Evolutionary conservation across 2,888 invertebrate species (phyloP).

Genomic region (Macrophya annulata): DNA sequence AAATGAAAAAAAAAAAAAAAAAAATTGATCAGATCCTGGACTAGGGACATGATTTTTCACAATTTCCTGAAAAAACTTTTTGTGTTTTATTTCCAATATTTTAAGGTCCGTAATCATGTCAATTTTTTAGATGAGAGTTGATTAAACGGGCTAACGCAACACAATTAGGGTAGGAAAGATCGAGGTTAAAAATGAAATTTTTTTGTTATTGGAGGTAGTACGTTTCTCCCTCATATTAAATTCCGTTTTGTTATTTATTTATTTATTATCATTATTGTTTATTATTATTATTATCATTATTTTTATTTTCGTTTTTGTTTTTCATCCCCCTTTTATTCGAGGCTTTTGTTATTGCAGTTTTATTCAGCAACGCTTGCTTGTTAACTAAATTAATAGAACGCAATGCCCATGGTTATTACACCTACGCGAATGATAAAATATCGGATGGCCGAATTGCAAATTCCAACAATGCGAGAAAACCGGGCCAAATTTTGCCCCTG

Average conservation of each 20-base stretch:
- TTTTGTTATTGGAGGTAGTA: not conserved
- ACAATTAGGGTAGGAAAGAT: not conserved
- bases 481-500: not conserved
- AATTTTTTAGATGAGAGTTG: not conserved
- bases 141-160: not conserved
- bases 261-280: not conserved
- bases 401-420: not conserved
- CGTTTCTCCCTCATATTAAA: not conserved
- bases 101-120: not conserved
- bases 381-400: slow-evolving; percentile 36
- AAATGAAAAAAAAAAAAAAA: not conserved
- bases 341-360: slow-evolving; percentile 25
- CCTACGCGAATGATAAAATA: slow-evolving; percentile 12
- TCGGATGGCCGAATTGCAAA: slow-evolving; percentile 17
- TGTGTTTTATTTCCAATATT: not conserved
- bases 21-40: not conserved
- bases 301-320: not conserved
- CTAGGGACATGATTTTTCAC: not conserved
- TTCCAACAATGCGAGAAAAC: slow-evolving; percentile 39
- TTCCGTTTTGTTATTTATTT: not conserved
- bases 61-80: not conserved
- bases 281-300: not conserved
- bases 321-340: not conserved
- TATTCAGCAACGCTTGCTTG: slow-evolving; percentile 17
- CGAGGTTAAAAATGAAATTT: not conserved